phyloP scores from a whole-genome alignment of 2,113 vertebrate genomes.

The Donacobius atricapilla region DNA sequence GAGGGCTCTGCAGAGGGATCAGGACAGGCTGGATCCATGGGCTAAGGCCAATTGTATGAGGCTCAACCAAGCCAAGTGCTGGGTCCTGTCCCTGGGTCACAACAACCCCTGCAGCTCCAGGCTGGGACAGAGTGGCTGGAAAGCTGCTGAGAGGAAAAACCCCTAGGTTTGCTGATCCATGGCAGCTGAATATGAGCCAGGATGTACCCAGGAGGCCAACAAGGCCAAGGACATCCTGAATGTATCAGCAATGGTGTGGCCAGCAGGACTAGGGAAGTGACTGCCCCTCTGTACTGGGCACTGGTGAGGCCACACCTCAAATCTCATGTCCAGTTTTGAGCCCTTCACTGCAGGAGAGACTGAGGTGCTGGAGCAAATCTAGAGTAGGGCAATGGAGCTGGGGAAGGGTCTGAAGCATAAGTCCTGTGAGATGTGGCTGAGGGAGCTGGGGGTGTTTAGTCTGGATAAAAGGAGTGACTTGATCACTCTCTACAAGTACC shows the following conservation, averaged over 20 bases:
- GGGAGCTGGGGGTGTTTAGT: neutral
- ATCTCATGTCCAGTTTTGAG: neutral
- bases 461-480: neutral
- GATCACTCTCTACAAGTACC: neutral
- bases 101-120: neutral
- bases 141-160: neutral
- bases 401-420: neutral
- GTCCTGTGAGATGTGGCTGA: neutral
- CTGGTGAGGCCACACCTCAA: neutral
- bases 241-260: fast-evolving
- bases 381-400: neutral
- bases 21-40: neutral
- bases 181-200: neutral
- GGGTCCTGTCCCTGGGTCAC: fast-evolving
- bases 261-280: neutral
- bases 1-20: neutral
- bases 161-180: fast-evolving
- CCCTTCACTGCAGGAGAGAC: neutral
- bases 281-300: fast-evolving
- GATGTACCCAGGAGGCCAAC: neutral
- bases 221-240: neutral
- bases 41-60: fast-evolving
- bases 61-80: fast-evolving
- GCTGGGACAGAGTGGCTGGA: neutral
- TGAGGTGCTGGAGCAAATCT: fast-evolving